Evolutionary conservation across 2,888 invertebrate genomes (phyloP), one percentile per base, ranked within the genome.

Genomic region (Criorhina ranunculi): DNA sequence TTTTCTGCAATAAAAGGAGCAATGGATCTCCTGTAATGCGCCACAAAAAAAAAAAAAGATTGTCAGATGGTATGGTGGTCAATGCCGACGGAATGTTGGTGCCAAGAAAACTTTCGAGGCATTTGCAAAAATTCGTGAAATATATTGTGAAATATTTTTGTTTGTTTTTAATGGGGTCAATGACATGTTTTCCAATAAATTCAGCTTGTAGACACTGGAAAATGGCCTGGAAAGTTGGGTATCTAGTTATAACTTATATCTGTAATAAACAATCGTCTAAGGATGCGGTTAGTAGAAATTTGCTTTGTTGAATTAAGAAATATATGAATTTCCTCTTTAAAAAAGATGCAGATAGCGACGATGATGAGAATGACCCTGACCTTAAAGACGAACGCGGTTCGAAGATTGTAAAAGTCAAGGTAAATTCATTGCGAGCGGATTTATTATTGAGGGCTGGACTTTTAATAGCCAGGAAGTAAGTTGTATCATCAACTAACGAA

Each of bases 381-480:
- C 90, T 91, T 7, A 93, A 93, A 29, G 92, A 93, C 33, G 93
- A 93, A 79, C 93, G 93, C 88, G 94, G 94, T 88, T 94, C 95
- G 0, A 96, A 95, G 92, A 90, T 95, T 12, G 88, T 95, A 0
- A 94, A 93, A 89, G 91, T 94, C 15, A 93, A 92, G 79, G 93
- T 96, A 6, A 93, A 93, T 73, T 95, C 96, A 0, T 90, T 96
- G 88, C 93, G 97, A 87, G 92, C 95, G 0, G 97, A 97, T 92
- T 91, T 93, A 0, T 89, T 97, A 64, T 88, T 96, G 0, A 96
- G 96, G 91, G 93, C 93, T 40, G 95, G 94, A 15, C 92, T 96
- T 11, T 94, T 94, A 70, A 93, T 96, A 72, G 94, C 96, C 35
- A 94, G 96, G 90, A 96, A 95, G 96, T 96, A 91, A 92, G 93